Percentiles rank a stretch among this genome's conserved stretches.
Evolutionary conservation across 2,113 vertebrate genomes (phyloP).

Genomic region (Ochotona curzoniae): DNA sequence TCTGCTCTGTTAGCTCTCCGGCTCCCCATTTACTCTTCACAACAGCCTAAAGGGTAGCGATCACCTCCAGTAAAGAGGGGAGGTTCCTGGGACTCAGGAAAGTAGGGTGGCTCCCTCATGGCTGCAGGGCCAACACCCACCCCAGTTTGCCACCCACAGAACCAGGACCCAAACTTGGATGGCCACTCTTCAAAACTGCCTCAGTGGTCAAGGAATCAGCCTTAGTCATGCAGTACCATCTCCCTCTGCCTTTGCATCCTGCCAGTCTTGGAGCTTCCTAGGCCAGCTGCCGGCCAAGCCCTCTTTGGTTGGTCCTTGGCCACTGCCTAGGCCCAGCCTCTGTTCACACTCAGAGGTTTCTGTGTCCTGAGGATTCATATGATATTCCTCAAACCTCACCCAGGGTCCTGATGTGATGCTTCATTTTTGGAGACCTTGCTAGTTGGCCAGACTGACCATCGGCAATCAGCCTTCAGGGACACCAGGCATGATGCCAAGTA

Average conservation of each 20-base stretch:
- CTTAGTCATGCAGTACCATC: rapidly evolving
- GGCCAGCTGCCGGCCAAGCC: background rate
- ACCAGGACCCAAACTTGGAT: background rate
- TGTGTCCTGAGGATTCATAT: background rate
- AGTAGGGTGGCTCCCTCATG: background rate
- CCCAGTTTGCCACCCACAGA: background rate
- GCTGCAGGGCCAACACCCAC: background rate
- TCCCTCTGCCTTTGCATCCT: background rate
- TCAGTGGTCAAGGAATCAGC: background rate
- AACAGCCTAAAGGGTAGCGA: background rate
- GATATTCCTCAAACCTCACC: background rate
- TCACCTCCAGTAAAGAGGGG: background rate
- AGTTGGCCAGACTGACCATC: background rate
- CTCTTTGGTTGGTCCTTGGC: background rate
- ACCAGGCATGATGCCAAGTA: background rate
- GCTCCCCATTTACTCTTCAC: background rate
- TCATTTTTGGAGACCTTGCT: background rate
- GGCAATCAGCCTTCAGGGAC: background rate
- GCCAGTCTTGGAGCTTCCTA: background rate
- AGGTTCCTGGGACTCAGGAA: background rate
- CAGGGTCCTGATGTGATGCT: background rate
- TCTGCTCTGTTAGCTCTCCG: background rate
- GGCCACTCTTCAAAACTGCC: background rate
- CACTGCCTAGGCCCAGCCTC: background rate
- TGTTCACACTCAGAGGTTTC: background rate